Percentiles rank a stretch among this genome's conserved stretches.
Evolutionary conservation across 2,888 invertebrate species (phyloP).

Genomic region (Pammene aurita): DNA sequence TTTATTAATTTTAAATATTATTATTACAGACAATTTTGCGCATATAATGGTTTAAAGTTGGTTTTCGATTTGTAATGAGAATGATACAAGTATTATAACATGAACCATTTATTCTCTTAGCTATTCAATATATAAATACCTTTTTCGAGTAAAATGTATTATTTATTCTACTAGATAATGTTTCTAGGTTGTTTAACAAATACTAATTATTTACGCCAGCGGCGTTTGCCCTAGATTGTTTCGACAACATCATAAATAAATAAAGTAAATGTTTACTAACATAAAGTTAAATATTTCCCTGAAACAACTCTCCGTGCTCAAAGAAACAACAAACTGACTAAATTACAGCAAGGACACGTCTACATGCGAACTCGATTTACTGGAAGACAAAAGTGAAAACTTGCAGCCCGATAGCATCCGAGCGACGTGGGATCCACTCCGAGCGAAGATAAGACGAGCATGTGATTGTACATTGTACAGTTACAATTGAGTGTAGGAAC

Average conservation of each 20-base stretch:
- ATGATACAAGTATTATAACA: too few relatives aligned
- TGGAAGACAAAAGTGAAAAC: constrained; percentile 27
- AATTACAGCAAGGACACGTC: constrained; percentile 1
- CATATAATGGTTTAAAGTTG: too few relatives aligned
- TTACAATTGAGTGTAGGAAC: constrained; percentile 11
- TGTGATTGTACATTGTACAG: constrained; percentile 3
- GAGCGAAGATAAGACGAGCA: constrained; percentile 21
- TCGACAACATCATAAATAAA: background rate
- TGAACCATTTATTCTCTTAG: too few relatives aligned
- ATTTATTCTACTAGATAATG: background rate
- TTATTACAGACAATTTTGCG: too few relatives aligned
- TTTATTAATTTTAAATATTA: too few relatives aligned
- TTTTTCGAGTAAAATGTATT: too few relatives aligned
- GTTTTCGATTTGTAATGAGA: too few relatives aligned
- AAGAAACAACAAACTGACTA: constrained; percentile 7
- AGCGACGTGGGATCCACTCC: constrained; percentile 21
- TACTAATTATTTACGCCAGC: background rate
- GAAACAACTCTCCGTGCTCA: background rate
- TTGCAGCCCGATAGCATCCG: constrained; percentile 29
- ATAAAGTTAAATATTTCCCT: constrained; percentile 1
- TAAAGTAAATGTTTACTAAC: background rate
- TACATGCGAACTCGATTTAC: constrained; percentile 19
- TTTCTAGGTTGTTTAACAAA: too few relatives aligned
- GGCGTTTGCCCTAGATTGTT: background rate
- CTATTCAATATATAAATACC: too few relatives aligned